These are phyloP conservation scores for Mycogona germanica DNA, from an alignment of 2,888 invertebrate species.

Conservation along the genomic window DNA sequence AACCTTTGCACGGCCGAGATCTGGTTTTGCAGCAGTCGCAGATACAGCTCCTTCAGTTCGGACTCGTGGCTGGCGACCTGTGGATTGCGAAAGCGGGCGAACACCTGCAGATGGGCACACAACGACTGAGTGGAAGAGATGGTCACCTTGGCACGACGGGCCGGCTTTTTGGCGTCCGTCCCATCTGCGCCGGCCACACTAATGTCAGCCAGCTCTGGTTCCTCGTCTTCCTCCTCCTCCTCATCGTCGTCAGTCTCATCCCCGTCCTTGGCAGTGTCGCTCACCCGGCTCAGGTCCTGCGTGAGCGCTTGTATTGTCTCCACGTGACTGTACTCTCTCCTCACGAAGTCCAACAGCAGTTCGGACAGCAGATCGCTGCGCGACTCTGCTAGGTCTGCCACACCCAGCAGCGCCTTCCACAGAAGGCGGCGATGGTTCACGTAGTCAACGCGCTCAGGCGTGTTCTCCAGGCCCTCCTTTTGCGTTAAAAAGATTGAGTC, in stretches of 20 bases:
- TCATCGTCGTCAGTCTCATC: slow-evolving; percentile 27
- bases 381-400: slow-evolving; percentile 61
- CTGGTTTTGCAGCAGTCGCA: slow-evolving; percentile 65
- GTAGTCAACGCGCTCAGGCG: slow-evolving; percentile 51
- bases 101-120: slow-evolving; percentile 55
- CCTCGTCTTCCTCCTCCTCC: slow-evolving; percentile 25
- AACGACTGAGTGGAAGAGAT: slow-evolving; percentile 32
- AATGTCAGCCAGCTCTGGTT: neutral
- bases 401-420: slow-evolving; percentile 63
- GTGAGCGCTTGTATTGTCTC: neutral
- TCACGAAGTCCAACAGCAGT: slow-evolving; percentile 47
- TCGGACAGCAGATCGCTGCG: slow-evolving; percentile 67
- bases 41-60: slow-evolving; percentile 58
- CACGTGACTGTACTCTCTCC: slow-evolving; percentile 39
- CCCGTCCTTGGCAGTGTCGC: neutral
- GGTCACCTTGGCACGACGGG: neutral
- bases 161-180: neutral
- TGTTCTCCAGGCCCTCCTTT: too few relatives aligned
- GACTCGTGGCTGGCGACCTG: slow-evolving; percentile 61
- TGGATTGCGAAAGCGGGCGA: slow-evolving; percentile 68
- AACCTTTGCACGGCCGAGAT: slow-evolving; percentile 68
- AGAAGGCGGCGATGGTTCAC: slow-evolving; percentile 58
- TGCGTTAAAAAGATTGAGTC: too few relatives aligned
- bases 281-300: neutral
- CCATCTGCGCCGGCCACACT: neutral